These are phyloP conservation scores for Copidosoma floridanum DNA, from an alignment of 1,140 invertebrate genomes.

Conservation along the genomic window DNA sequence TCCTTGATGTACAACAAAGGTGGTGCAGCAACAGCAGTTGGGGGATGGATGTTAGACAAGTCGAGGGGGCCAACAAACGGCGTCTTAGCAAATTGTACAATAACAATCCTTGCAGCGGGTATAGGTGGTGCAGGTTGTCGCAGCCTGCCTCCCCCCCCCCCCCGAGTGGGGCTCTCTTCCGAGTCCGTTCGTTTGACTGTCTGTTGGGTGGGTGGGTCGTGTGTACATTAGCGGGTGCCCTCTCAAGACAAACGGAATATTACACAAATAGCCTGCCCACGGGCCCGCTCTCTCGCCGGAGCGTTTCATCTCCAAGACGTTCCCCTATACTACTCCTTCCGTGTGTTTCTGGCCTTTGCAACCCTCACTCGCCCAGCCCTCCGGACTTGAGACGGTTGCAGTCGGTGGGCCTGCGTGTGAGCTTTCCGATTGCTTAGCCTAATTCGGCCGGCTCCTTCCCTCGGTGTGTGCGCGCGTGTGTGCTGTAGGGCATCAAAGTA, in stretches of 20 bases:
- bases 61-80: slow-evolving; percentile 36
- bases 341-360: no score
- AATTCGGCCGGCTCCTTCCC: no score
- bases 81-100: slow-evolving; percentile 59
- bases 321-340: no score
- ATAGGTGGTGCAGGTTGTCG: slow-evolving; percentile 37
- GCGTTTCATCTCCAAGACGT: slow-evolving; percentile 45
- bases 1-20: slow-evolving; percentile 57
- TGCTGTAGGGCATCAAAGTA: slow-evolving; percentile 44
- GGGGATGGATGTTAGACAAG: no score
- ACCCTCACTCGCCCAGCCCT: slow-evolving; percentile 18
- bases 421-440: slow-evolving; percentile 54
- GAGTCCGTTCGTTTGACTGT: not conserved
- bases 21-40: slow-evolving; percentile 31
- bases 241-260: slow-evolving; percentile 59
- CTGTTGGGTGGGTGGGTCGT: slow-evolving; percentile 16
- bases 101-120: slow-evolving; percentile 54
- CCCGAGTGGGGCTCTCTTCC: slow-evolving; percentile 20
- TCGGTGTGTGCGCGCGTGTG: slow-evolving; percentile 17
- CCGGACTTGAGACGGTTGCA: slow-evolving; percentile 50
- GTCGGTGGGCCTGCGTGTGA: slow-evolving; percentile 31
- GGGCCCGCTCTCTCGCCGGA: slow-evolving; percentile 27
- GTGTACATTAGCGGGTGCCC: slow-evolving; percentile 57
- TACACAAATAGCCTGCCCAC: slow-evolving; percentile 54
- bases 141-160: slow-evolving; percentile 31